Conservation (phyloP, 2,797 vertebrate species). For the Oryzias sinensis region DNA sequence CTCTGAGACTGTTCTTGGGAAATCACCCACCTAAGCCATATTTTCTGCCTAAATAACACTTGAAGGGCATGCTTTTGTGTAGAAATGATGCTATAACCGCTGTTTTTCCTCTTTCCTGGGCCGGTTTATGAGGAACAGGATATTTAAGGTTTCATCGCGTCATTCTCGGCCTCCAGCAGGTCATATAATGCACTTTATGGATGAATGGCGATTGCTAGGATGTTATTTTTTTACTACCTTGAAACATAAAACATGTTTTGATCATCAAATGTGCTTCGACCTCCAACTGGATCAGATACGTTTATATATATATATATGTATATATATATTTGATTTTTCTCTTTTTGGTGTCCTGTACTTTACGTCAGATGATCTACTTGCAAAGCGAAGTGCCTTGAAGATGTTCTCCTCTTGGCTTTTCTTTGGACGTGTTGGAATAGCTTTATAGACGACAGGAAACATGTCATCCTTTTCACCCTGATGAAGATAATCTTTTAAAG, state of each 20-base stretch:
- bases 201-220: constrained; percentile 38
- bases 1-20: constrained; percentile 9
- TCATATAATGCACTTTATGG: constrained; percentile 72
- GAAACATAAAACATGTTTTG: constrained; percentile 61
- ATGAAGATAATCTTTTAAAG: constrained; percentile 45
- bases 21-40: constrained; percentile 54
- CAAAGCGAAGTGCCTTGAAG: constrained; percentile 65
- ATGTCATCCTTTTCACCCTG: constrained; percentile 15
- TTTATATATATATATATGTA: not conserved
- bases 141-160: constrained; percentile 21
- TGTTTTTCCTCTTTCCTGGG: constrained; percentile 16
- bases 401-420: constrained; percentile 25
- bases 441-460: constrained; percentile 44
- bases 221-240: constrained; percentile 33
- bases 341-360: constrained; percentile 14
- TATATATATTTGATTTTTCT: not conserved
- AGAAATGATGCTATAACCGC: constrained; percentile 1
- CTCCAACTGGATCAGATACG: constrained; percentile 10
- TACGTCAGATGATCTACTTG: constrained; percentile 13
- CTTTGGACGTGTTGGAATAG: constrained; percentile 29
- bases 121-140: not conserved
- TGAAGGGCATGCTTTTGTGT: not conserved
- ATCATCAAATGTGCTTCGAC: constrained; percentile 31
- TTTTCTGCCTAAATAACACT: constrained; percentile 14
- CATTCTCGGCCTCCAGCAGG: constrained; percentile 20